Conservation (phyloP, 2,888 invertebrate genomes). For the Cantharis nigra region DNA sequence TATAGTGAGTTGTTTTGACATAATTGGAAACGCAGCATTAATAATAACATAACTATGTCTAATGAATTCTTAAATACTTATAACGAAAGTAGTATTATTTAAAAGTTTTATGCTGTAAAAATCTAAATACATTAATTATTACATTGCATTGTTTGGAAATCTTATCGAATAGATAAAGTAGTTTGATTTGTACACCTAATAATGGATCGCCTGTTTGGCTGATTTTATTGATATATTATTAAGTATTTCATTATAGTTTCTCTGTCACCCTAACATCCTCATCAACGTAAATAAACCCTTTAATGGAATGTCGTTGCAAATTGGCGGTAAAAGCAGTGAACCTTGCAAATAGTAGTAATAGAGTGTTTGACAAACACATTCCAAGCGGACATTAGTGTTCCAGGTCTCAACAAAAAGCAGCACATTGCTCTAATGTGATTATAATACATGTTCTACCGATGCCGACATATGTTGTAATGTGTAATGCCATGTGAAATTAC, state of each 20-base stretch:
- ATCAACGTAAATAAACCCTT: constrained; percentile 12
- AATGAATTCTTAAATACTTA: background rate
- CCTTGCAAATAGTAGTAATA: constrained; percentile 22
- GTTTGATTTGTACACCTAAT: background rate
- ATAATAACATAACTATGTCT: background rate
- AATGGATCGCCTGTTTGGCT: background rate
- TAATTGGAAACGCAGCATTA: background rate
- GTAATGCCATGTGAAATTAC: constrained; percentile 40
- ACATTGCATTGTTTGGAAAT: background rate
- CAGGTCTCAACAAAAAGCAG: constrained; percentile 26
- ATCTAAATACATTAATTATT: background rate
- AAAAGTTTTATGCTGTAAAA: background rate
- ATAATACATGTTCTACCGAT: constrained; percentile 37
- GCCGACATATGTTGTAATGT: constrained; percentile 38
- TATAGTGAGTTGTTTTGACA: background rate
- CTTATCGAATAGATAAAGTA: background rate
- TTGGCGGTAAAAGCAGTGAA: constrained; percentile 28
- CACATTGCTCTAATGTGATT: constrained; percentile 36
- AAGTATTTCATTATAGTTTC: background rate
- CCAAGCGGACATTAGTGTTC: constrained; percentile 26
- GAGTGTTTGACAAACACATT: constrained; percentile 28
- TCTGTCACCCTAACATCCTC: constrained; percentile 9
- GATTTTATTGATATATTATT: background rate
- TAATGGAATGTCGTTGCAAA: constrained; percentile 23
- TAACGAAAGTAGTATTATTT: background rate